phyloP scores from a whole-genome alignment of 2,888 invertebrate species.

The Pseudeuparius sepicola region DNA sequence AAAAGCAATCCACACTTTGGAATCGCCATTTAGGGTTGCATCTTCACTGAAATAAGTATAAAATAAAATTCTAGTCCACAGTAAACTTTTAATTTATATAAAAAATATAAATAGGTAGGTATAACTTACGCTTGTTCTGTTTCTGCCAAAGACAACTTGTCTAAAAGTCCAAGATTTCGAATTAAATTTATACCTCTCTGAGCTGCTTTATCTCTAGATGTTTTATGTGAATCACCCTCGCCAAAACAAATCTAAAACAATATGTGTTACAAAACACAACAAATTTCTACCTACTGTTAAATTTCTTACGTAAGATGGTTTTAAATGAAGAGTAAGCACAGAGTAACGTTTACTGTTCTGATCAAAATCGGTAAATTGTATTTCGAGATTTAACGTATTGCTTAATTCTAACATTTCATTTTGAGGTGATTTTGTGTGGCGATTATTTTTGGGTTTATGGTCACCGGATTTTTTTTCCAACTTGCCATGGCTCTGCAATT shows the following conservation, averaged over 20 bases:
- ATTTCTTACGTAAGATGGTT: constrained; percentile 28
- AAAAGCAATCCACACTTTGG: too few relatives aligned
- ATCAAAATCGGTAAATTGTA: constrained; percentile 24
- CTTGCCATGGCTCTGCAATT: constrained; percentile 11
- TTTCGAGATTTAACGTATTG: constrained; percentile 25
- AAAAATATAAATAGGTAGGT: too few relatives aligned
- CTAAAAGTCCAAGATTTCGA: constrained; percentile 22
- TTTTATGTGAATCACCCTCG: constrained; percentile 22
- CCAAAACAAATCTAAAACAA: constrained; percentile 29
- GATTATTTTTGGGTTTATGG: constrained; percentile 9
- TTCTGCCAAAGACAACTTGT: too few relatives aligned
- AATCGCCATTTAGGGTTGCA: too few relatives aligned
- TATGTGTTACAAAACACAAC: constrained; percentile 1
- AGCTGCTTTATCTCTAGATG: constrained; percentile 26
- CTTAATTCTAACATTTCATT: constrained; percentile 26
- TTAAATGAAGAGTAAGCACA: constrained; percentile 25
- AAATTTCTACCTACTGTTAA: constrained; percentile 1
- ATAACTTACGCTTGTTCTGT: too few relatives aligned
- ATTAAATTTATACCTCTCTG: constrained; percentile 26
- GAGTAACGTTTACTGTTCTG: constrained; percentile 22
- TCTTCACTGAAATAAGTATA: too few relatives aligned
- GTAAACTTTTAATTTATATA: too few relatives aligned
- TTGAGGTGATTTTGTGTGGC: constrained; percentile 21
- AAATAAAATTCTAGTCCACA: too few relatives aligned
- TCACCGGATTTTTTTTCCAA: constrained; percentile 5